Evolutionary conservation across 2,888 invertebrate species (phyloP), one percentile per base, ranked within the genome.

Genomic region (Cephonodes hylas): DNA sequence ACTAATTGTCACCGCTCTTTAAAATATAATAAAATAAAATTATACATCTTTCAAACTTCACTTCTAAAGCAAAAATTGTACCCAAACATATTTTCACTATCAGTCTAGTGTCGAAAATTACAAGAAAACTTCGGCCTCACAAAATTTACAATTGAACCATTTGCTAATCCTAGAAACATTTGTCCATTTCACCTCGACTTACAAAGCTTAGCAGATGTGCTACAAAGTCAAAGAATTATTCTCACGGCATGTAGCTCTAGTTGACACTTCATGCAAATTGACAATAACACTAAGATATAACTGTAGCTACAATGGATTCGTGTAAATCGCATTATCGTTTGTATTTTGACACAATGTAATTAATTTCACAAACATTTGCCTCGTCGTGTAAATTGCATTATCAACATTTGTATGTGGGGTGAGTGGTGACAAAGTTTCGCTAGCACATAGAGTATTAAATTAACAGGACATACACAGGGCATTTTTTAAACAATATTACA

Each of bases 261-360:
- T n/a, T 15, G 3, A 15, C 27, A 25, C n/a, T n/a, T n/a, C 15
- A 10, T 8, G 15, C 27, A 27, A 8, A 18, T 53, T 18, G 10
- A 53, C 18, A 46, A 13, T 23, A 46, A 46, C 22, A 25, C 18
- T 18, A 53, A 53, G 31, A 18, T 15, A 53, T 27, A 23, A 65
- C 2, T 66, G 66, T 62, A 62, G n/a, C 64, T 64, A 60, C 22
- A 58, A 63, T 61, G 62, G 27, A 58, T 53, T 31, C 27, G 4
- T 18, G 31, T 3, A 31, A 53, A 53, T 53, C 42, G 20, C 34
- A 25, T 53, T 22, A 46, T 31, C 18, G 2, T 27, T 53, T 53
- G 18, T 27, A 53, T 31, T 53, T 31, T 53, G 53, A 53, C 18
- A 27, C 25, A 6, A 15, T 53, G 27, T 31, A 31, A 59, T 45